Evolutionary conservation across 2,888 invertebrate genomes (phyloP), one percentile per base, ranked within the genome.

Genomic region (Hirtodrosophila trivittata): DNA sequence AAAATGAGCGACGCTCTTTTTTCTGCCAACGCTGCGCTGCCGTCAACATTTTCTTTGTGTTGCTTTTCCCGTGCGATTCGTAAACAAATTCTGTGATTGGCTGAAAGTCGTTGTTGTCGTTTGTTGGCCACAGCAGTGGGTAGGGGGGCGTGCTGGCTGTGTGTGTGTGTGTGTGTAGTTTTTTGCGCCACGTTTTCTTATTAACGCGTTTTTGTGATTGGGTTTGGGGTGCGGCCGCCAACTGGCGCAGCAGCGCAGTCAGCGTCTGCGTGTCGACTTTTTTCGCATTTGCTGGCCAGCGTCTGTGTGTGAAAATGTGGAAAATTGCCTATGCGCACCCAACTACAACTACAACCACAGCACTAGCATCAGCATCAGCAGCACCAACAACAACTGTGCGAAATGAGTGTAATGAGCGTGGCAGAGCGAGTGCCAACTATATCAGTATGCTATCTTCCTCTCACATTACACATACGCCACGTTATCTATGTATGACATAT

Each of bases 11-110:
- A 50, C 59, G 63, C 68, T 81, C 58, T 77, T 74, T 74, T 85
- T 66, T 71, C 56, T 59, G 18, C 39, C 39, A 52, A 55, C 62
- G 60, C 70, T 60, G 58, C 62, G 67, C 64, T 59, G 56, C 59
- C 55, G 50, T 46, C 50, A 56, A 66, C 72, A 76, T 80, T 82
- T 88, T 88, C 83, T 71, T 86, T 84, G 64, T 85, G 75, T 87
- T 86, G 87, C 86, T 87, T 88, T 89, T 88, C 73, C 70, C 73
- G 54, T 51, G 66, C 75, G 69, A 84, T 88, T 89, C 89, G 89
- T 89, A 89, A 89, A 89, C 89, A 89, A 89, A 87, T 89, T 89
- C 80, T 89, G 78, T 87, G 89, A 89, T 89, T 89, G 89, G 89
- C 77, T 77, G 69, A 58, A 51, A 43, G 47, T 28, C 56, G 65